Conservation (phyloP, 2,888 invertebrate species). For the Orthosia gracilis region DNA sequence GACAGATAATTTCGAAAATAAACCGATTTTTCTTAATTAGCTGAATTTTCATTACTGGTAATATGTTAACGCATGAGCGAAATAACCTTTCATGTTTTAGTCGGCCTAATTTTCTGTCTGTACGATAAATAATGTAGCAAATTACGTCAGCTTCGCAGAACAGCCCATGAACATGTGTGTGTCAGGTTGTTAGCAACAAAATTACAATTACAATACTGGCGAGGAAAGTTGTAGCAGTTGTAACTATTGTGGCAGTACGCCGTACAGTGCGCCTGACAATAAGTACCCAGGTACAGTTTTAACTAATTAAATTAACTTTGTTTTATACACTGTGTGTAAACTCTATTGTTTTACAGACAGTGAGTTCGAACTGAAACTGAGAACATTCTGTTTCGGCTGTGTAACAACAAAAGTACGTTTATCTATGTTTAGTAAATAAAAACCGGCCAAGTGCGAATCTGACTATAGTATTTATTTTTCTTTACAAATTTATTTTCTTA, state of each 20-base stretch:
- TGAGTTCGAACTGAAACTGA: background rate
- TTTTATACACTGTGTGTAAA: constrained; percentile 18
- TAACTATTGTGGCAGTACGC: constrained; percentile 2
- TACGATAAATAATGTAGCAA: constrained; percentile 14
- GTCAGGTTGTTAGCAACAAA: constrained; percentile 31
- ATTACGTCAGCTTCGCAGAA: constrained; percentile 11
- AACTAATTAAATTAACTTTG: constrained; percentile 45
- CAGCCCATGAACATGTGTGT: background rate
- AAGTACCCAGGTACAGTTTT: constrained; percentile 21
- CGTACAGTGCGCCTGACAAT: constrained; percentile 23
- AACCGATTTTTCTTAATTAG: constrained; percentile 5
- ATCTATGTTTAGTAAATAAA: background rate
- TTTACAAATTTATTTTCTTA: too few species aligned
- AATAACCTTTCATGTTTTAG: background rate
- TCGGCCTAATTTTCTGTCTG: background rate
- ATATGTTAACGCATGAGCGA: background rate
- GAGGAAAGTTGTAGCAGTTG: constrained; percentile 35
- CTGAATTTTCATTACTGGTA: background rate
- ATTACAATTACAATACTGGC: constrained; percentile 34
- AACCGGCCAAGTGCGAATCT: too few species aligned
- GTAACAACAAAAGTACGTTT: background rate
- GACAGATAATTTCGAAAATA: background rate
- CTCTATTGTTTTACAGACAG: constrained; percentile 1
- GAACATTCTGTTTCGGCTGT: background rate
- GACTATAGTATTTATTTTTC: too few species aligned